These are phyloP conservation scores for Dryobota labecula DNA, from an alignment of 2,888 invertebrate species.

Conservation along the genomic window DNA sequence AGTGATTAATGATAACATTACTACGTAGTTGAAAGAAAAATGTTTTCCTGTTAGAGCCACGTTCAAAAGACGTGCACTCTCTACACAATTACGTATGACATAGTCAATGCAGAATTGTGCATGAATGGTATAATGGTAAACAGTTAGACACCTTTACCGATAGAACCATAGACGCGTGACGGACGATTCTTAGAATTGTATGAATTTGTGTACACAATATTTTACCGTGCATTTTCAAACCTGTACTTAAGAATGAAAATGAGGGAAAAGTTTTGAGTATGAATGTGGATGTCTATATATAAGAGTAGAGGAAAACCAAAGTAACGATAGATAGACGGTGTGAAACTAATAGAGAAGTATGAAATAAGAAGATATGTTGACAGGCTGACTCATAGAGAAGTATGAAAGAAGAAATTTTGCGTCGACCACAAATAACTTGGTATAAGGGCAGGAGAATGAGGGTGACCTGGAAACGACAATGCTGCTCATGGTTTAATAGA, in stretches of 20 bases:
- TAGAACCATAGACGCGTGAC: constrained; percentile 26
- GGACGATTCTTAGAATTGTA: not conserved
- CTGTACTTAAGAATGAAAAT: not conserved
- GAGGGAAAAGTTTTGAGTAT: not conserved
- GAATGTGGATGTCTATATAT: not conserved
- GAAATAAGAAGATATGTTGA: not conserved
- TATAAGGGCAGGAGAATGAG: not conserved
- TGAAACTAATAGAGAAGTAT: not conserved
- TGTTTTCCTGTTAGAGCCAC: not conserved
- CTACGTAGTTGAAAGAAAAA: too few species aligned
- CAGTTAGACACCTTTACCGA: constrained; percentile 39
- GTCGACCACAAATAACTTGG: not conserved
- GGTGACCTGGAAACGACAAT: not conserved
- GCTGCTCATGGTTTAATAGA: not conserved
- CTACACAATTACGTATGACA: not conserved
- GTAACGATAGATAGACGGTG: not conserved
- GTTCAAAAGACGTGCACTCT: constrained; percentile 2
- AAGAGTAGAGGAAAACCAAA: not conserved
- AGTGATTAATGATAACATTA: too few species aligned
- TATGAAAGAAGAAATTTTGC: not conserved
- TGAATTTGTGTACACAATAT: not conserved
- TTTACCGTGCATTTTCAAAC: not conserved
- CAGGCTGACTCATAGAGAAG: not conserved
- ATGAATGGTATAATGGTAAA: constrained; percentile 15
- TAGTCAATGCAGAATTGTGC: not conserved